Percentiles rank a stretch among this genome's conserved stretches.
Evolutionary conservation across 2,888 invertebrate genomes (phyloP).

Genomic region (Hypomecis atomaria): DNA sequence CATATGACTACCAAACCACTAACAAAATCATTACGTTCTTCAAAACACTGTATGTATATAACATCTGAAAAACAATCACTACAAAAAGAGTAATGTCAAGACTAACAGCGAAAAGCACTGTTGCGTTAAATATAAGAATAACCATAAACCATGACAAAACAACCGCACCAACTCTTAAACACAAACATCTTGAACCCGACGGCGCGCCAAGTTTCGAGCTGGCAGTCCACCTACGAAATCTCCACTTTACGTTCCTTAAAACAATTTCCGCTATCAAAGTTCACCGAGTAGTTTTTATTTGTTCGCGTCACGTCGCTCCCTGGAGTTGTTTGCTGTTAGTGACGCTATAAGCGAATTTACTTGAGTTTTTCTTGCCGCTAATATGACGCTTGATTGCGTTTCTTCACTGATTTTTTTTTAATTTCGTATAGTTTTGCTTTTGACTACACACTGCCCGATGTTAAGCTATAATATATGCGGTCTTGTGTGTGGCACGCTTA

Average conservation of each 20-base stretch:
- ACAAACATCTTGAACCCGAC: constrained; percentile 39
- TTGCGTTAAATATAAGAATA: no score
- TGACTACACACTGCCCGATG: no score
- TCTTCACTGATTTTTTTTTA: no score
- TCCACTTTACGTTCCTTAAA: constrained; percentile 68
- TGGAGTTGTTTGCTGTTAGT: constrained; percentile 69
- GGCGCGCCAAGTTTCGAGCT: constrained; percentile 45
- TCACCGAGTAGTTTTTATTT: constrained; percentile 71
- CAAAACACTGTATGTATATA: no score
- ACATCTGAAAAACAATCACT: no score
- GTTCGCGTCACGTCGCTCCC: constrained; percentile 71
- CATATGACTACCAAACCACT: no score
- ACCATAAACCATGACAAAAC: constrained; percentile 2
- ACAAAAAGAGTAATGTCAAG: no score
- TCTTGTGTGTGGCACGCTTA: no score
- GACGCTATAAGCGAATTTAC: constrained; percentile 73
- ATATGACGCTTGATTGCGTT: constrained; percentile 46
- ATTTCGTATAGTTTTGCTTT: no score
- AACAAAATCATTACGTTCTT: no score
- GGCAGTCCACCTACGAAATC: constrained; percentile 63
- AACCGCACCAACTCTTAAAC: constrained; percentile 31
- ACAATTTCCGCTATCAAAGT: constrained; percentile 76
- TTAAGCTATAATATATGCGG: no score
- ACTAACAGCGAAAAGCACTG: not conserved
- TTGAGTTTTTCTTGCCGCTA: constrained; percentile 55